A percentile compares a stretch with the other conserved stretches of the same genome.
Conservation (phyloP, 2,797 vertebrate species). For the Falco berigora region DNA sequence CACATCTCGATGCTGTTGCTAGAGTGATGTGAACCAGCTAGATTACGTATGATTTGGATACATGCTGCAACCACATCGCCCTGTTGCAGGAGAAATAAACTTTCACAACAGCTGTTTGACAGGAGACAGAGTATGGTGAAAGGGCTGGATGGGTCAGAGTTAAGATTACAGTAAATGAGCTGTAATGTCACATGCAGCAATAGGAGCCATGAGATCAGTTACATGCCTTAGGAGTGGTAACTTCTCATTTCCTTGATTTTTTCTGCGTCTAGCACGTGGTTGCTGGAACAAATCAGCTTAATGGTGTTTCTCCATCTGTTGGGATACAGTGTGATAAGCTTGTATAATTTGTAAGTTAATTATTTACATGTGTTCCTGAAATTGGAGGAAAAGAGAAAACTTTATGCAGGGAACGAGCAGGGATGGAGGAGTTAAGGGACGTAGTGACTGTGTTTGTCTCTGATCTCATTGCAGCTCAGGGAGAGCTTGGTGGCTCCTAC, state of each 20-base stretch:
- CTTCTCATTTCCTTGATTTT: slow-evolving; percentile 43
- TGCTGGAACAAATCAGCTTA: slow-evolving; percentile 56
- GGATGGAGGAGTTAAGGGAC: background rate
- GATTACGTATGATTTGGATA: background rate
- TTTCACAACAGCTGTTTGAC: background rate
- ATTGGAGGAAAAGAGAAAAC: slow-evolving; percentile 14
- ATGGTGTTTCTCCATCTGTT: slow-evolving; percentile 54
- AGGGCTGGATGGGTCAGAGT: background rate
- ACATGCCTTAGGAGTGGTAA: background rate
- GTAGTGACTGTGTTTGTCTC: accelerated
- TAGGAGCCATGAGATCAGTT: background rate
- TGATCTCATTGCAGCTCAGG: background rate
- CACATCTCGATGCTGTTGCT: background rate
- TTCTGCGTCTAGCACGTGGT: background rate
- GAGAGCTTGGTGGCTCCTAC: background rate
- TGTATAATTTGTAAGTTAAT: slow-evolving; percentile 61
- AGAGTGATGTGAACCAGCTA: background rate
- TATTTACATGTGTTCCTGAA: slow-evolving; percentile 62
- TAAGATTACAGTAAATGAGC: background rate
- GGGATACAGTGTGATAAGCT: slow-evolving; percentile 28
- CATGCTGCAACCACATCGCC: background rate
- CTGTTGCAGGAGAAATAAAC: background rate
- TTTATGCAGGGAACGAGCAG: background rate
- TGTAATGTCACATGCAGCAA: background rate
- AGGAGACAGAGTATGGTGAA: background rate